Conservation (phyloP, 2,797 vertebrate genomes). For the Chelon auratus region DNA sequence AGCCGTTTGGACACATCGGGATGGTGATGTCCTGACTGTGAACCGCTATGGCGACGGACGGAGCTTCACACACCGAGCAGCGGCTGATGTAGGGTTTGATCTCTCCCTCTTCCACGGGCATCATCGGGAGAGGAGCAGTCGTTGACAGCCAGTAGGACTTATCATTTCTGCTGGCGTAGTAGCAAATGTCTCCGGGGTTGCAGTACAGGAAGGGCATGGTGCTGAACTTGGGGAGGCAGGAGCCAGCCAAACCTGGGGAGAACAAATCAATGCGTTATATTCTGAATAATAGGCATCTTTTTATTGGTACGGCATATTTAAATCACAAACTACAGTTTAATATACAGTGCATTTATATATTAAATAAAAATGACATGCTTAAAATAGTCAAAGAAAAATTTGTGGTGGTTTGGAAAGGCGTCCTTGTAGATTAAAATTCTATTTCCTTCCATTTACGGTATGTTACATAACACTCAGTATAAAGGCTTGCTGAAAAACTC, state of each 20-base stretch:
- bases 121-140: conserved; percentile 97
- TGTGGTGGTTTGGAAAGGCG: too few species aligned
- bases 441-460: too few species aligned
- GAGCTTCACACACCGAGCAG: conserved; percentile 97
- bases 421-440: too few species aligned
- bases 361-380: too few species aligned
- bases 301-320: background rate
- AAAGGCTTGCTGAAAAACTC: too few species aligned
- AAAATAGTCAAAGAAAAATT: too few species aligned
- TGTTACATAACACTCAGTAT: too few species aligned
- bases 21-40: conserved; percentile 97
- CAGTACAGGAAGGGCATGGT: conserved; percentile 99
- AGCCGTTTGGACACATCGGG: conserved; percentile 93
- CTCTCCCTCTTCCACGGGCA: conserved; percentile 93
- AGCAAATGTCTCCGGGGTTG: conserved; percentile 95
- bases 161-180: conserved; percentile 97
- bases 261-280: conserved; percentile 11
- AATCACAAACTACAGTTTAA: background rate
- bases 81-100: conserved; percentile 97
- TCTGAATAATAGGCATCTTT: background rate
- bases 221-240: conserved; percentile 94
- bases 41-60: conserved; percentile 94
- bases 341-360: too few species aligned
- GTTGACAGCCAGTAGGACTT: conserved; percentile 99
- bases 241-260: conserved; percentile 91